A percentile compares a stretch with the other conserved stretches of the same genome.
These are phyloP conservation scores for Brienomyrus brachyistius DNA, from an alignment of 2,113 vertebrate genomes.

Conservation along the genomic window DNA sequence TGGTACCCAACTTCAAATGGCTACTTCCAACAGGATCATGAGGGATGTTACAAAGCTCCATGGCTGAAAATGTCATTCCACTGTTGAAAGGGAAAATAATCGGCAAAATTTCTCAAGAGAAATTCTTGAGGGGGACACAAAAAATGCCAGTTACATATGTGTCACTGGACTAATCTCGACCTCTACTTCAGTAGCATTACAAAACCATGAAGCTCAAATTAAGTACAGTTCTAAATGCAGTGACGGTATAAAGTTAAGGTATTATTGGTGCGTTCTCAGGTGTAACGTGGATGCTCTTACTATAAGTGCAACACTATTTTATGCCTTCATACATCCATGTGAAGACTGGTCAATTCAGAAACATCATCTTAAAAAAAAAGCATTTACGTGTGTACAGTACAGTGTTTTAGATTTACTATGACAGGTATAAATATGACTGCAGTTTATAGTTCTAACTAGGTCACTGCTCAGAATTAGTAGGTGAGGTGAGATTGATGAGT, in stretches of 20 bases:
- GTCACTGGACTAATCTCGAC: background rate
- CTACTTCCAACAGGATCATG: background rate
- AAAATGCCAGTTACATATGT: background rate
- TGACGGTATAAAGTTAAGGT: too few species aligned
- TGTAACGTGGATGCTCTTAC: too few species aligned
- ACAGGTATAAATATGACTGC: background rate
- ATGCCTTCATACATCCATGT: background rate
- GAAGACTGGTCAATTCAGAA: background rate
- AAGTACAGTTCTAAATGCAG: background rate
- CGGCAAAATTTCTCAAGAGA: too few species aligned
- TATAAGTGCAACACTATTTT: background rate
- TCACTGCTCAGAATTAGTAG: background rate
- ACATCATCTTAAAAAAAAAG: background rate
- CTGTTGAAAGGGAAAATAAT: too few species aligned
- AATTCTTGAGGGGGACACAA: too few species aligned
- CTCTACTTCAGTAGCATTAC: background rate
- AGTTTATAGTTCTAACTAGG: background rate
- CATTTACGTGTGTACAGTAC: background rate
- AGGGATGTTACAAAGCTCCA: too few species aligned
- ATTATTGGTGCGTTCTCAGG: too few species aligned
- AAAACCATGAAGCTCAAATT: background rate
- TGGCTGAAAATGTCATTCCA: too few species aligned
- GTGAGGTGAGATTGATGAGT: background rate
- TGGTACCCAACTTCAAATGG: background rate
- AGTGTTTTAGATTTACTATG: background rate